These are phyloP conservation scores for Hyperopisus bebe DNA, from an alignment of 2,113 vertebrate genomes.

Conservation along the genomic window DNA sequence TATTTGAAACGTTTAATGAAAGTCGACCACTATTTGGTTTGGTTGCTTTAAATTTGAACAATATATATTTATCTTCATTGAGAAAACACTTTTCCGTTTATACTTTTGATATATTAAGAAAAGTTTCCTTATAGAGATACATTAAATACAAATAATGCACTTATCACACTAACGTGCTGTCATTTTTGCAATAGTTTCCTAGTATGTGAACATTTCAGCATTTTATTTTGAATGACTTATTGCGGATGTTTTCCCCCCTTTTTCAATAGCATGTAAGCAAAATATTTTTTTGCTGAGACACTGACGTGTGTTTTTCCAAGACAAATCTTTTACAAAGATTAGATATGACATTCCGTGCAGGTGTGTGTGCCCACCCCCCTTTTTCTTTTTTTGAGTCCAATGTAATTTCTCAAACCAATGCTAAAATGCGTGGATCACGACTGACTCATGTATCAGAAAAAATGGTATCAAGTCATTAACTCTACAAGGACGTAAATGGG, in stretches of 20 bases:
- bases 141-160: background rate
- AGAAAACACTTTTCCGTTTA: background rate
- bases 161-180: background rate
- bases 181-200: background rate
- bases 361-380: background rate
- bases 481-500: background rate
- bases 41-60: background rate
- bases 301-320: background rate
- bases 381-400: background rate
- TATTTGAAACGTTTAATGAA: background rate
- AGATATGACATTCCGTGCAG: background rate
- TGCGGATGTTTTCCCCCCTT: background rate
- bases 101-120: background rate
- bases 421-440: background rate
- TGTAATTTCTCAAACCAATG: background rate
- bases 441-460: background rate
- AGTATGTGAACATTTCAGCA: background rate
- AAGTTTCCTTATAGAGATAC: background rate
- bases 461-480: background rate
- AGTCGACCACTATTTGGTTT: background rate
- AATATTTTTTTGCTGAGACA: background rate
- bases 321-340: background rate
- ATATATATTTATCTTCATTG: background rate
- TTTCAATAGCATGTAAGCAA: background rate
- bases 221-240: background rate